These are phyloP conservation scores for Drosophila athabasca DNA, from an alignment of 1,140 invertebrate genomes.

Conservation along the genomic window DNA sequence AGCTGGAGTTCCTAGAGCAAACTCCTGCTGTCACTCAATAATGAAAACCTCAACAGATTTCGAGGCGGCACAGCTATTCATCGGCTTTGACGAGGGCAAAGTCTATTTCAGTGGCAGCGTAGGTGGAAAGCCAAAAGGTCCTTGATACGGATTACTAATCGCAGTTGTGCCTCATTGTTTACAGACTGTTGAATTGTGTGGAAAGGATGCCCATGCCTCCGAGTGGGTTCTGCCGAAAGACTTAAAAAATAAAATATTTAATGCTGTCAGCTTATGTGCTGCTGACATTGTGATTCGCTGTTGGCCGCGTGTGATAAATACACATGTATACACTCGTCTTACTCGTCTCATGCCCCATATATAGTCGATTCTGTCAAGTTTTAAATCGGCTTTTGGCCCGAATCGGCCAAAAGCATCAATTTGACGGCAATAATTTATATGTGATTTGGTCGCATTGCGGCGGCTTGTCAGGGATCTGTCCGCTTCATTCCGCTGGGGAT, in stretches of 20 bases:
- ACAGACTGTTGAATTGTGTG: too few species aligned
- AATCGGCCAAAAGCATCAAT: constrained; percentile 44
- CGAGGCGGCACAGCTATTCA: too few species aligned
- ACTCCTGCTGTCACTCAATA: too few species aligned
- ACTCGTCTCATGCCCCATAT: constrained; percentile 3
- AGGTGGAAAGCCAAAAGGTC: too few species aligned
- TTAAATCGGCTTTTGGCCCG: constrained; percentile 66
- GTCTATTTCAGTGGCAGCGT: too few species aligned
- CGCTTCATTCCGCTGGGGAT: constrained; percentile 3
- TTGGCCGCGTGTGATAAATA: constrained; percentile 42
- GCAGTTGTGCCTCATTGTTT: too few species aligned
- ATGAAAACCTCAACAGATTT: too few species aligned
- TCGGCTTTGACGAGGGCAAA: too few species aligned
- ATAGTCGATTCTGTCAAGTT: constrained; percentile 30
- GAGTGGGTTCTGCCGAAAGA: neutral
- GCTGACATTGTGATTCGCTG: constrained; percentile 20
- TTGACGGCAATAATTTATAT: constrained; percentile 72
- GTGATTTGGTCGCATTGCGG: constrained; percentile 55
- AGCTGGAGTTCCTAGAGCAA: too few species aligned
- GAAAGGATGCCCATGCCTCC: too few species aligned
- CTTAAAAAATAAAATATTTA: constrained; percentile 45
- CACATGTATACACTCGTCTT: constrained; percentile 27
- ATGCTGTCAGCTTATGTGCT: constrained; percentile 36
- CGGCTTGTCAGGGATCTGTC: constrained; percentile 31
- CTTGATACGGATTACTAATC: too few species aligned